Conservation (phyloP, 2,888 invertebrate genomes). For the Branchellion lobata region DNA sequence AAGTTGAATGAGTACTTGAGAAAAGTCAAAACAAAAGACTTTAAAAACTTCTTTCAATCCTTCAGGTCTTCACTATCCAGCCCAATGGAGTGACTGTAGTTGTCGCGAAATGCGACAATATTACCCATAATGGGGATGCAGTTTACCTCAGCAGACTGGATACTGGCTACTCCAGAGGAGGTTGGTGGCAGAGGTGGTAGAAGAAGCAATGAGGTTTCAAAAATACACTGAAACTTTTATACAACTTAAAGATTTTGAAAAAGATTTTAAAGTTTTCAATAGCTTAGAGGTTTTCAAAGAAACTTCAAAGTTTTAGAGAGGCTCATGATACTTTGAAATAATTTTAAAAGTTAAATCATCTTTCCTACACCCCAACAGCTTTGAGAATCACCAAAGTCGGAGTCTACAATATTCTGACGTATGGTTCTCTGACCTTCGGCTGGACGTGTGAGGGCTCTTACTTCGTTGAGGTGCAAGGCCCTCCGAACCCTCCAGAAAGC, state of each 20-base stretch:
- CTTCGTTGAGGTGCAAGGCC: conserved; percentile 23
- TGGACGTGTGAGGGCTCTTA: conserved; percentile 44
- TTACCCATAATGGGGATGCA: conserved; percentile 12
- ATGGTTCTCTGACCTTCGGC: conserved; percentile 42
- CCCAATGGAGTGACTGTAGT: conserved; percentile 15
- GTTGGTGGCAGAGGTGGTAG: neutral
- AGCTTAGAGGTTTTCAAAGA: too few species aligned
- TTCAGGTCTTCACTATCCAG: conserved; percentile 34
- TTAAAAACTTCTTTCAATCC: neutral
- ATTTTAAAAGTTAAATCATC: too few species aligned
- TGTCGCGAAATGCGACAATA: conserved; percentile 14
- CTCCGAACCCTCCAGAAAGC: neutral
- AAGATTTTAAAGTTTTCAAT: too few species aligned
- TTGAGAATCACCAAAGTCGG: conserved; percentile 44
- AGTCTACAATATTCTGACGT: conserved; percentile 41
- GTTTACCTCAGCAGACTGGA: neutral
- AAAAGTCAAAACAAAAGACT: too few species aligned
- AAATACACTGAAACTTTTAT: too few species aligned
- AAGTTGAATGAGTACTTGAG: too few species aligned
- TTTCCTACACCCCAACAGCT: conserved; percentile 20
- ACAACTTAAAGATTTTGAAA: too few species aligned
- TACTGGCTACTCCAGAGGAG: conserved; percentile 33
- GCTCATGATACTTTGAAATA: too few species aligned
- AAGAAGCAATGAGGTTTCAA: too few species aligned
- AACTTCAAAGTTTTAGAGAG: too few species aligned